Percentiles rank a stretch among this genome's conserved stretches.
Evolutionary conservation across 1,140 invertebrate genomes (phyloP).

Genomic region (Caerostris darwini): DNA sequence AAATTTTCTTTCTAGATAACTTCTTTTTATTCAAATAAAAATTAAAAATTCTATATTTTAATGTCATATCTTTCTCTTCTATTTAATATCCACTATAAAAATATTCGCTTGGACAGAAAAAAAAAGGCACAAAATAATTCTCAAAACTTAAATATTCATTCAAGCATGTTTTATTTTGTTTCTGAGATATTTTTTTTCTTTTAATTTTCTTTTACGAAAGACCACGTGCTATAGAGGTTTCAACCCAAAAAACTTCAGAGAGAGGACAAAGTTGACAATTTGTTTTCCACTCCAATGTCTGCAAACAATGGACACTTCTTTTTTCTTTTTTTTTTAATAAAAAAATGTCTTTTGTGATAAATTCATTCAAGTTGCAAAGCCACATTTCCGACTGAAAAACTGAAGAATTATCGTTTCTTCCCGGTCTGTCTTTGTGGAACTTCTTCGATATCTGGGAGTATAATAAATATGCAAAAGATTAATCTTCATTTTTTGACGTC

Average conservation of each 20-base stretch:
- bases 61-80: too few relatives aligned
- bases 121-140: neutral
- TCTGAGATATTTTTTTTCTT: neutral
- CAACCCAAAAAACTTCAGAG: neutral
- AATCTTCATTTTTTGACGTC: neutral
- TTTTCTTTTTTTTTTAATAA: neutral
- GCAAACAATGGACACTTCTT: neutral
- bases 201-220: neutral
- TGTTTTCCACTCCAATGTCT: slow-evolving; percentile 1
- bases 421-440: neutral
- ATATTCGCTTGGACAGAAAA: too few relatives aligned
- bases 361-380: slow-evolving; percentile 28
- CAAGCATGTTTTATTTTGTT: neutral
- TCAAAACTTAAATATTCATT: neutral
- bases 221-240: neutral
- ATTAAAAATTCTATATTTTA: too few relatives aligned
- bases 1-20: too few relatives aligned
- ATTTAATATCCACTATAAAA: too few relatives aligned
- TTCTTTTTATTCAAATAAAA: too few relatives aligned
- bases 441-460: neutral
- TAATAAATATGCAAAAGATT: neutral
- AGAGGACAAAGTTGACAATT: slow-evolving; percentile 3
- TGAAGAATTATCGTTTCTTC: slow-evolving; percentile 17
- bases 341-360: slow-evolving; percentile 10
- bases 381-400: slow-evolving; percentile 14